Conservation (phyloP, 2,888 invertebrate species). For the Congeria kusceri region DNA sequence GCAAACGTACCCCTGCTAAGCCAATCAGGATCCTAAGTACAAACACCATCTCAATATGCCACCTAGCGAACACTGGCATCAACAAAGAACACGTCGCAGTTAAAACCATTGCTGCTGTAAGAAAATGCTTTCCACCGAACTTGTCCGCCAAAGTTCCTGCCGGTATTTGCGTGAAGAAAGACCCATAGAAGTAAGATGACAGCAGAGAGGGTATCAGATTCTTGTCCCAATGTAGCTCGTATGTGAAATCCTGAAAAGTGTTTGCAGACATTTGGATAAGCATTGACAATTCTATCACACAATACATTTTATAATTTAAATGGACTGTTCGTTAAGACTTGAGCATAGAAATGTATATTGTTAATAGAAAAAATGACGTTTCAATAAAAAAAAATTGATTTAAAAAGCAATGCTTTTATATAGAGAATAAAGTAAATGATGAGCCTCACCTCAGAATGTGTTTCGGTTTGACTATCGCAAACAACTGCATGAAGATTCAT, state of each 20-base stretch:
- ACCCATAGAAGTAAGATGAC: slow-evolving; percentile 65
- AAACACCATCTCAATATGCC: slow-evolving; percentile 34
- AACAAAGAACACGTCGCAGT: slow-evolving; percentile 45
- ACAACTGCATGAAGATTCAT: too few species aligned
- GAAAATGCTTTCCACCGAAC: slow-evolving; percentile 59
- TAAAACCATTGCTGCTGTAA: slow-evolving; percentile 40
- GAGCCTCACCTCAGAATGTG: too few species aligned
- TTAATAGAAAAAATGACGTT: too few species aligned
- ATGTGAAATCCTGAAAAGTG: slow-evolving; percentile 25
- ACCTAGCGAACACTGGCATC: slow-evolving; percentile 51
- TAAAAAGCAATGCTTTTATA: too few species aligned
- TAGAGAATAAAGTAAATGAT: too few species aligned
- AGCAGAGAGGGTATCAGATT: slow-evolving; percentile 48
- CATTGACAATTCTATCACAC: neutral
- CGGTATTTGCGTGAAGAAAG: slow-evolving; percentile 58
- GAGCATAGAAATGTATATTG: neutral
- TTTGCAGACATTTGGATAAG: neutral
- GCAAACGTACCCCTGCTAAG: slow-evolving; percentile 39
- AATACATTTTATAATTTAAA: neutral
- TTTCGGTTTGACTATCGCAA: too few species aligned
- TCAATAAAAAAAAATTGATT: too few species aligned
- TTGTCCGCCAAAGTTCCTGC: slow-evolving; percentile 57
- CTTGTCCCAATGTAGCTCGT: slow-evolving; percentile 46
- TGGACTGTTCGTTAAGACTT: neutral
- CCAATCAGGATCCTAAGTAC: slow-evolving; percentile 33